Base-by-base conservation (phyloP, 2,888 invertebrate genomes). In the Alitta virens region DNA sequence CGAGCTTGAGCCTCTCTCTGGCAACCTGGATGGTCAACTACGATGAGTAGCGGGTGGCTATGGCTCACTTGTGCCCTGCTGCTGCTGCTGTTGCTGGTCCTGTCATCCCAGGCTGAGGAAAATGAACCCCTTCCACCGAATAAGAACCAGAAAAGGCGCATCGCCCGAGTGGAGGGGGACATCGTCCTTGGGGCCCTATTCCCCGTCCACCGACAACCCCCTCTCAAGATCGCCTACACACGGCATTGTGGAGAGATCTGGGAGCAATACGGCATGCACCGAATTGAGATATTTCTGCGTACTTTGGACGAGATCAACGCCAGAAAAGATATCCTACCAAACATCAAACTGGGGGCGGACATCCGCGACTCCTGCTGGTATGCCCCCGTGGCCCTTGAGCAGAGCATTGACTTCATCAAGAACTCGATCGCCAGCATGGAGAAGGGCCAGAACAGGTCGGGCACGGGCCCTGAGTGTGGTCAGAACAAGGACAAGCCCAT, bases 311-410 rank as follows among this genome's bases (percentile, higher is more conserved):
- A 72, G 42, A 85, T 90, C 73, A 90, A 90, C 81, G 82, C 81
- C 56, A 84, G 87, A 72, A 78, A 82, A 0, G 79, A 82, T 52
- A 83, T 89, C 63, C 80, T 88, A 63, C 87, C 87, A 7, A 80
- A 80, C 66, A 83, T 87, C 56, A 84, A 82, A 1, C 79, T 88
- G 16, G 90, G 90, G 26, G 86, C 89, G 60, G 90, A 90, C 78
- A 88, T 90, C 65, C 84, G 90, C 2, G 91, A 91, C 82, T 89
- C 90, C 25, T 91, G 91, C 80, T 91, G 91, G 91, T 90, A 90
- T 74, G 88, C 90, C 2, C 88, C 90, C 18, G 88, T 90, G 2
- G 90, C 91, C 33, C 84, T 91, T 67, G 90, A 90, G 74, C 90
- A 90, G 81, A 88, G 88, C 76, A 88, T 90, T 67, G 89, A 90